Evolutionary conservation across 1,140 invertebrate species (phyloP), one percentile per base, ranked within the genome.

Genomic region (Lanistes nyassanus): DNA sequence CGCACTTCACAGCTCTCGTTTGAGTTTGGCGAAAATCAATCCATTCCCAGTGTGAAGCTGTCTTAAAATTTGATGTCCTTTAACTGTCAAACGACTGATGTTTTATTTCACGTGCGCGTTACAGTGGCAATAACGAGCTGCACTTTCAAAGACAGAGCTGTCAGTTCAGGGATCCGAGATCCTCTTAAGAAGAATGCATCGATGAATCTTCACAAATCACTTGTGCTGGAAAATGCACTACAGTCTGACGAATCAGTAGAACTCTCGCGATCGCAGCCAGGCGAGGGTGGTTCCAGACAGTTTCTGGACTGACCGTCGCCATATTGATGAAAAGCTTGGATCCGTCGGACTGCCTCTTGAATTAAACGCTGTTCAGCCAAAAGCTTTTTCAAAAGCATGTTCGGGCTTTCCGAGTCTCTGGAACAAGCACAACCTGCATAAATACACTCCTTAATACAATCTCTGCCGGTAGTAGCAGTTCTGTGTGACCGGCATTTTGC

Each of bases 331-430:
- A 72, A 72, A 36, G 58, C 21, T 31, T 77, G 77, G 29, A 81
- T 65, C 19, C 80, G 78, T 19, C 75, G 67, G 19, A 82, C 80
- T 19, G 80, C 80, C 72, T 82, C 80, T 67, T 82, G 80, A 42
- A 82, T 82, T 42, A 82, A 58, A n/a, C 78, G 78, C n/a, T 82
- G 80, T 76, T 82, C 78, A 23, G 73, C 53, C n/a, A 82, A 39
- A 31, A 82, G 73, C 58, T 78, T 58, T 58, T 80, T 73, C 26
- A 82, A 55, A 56, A 82, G 66, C 42, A 72, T 69, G 36, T 68
- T 70, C 21, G 76, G 76, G 34, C 56, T 36, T 66, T 77, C 69
- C 36, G 65, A n/a, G 11, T 53, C 29, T 21, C n/a, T 29, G 23
- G 19, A 53, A 2, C 36, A 31, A 29, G 21, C 42, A 53, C 51